These are phyloP conservation scores for Nezara viridula DNA, from an alignment of 2,888 invertebrate genomes.

Conservation along the genomic window DNA sequence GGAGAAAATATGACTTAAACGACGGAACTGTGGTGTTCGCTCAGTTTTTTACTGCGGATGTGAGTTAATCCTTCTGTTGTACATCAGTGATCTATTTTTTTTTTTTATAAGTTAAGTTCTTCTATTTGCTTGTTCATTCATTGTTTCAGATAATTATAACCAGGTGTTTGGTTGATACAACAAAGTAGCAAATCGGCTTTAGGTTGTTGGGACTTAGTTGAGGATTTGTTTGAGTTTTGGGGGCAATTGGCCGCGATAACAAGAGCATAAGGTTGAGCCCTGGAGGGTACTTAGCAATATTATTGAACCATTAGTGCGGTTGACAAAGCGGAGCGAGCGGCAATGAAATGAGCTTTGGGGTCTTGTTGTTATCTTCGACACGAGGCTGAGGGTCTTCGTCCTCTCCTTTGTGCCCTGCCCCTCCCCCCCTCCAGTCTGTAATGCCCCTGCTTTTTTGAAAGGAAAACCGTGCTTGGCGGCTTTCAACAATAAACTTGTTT, in stretches of 20 bases:
- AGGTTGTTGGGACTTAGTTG: neutral
- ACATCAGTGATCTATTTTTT: too few relatives aligned
- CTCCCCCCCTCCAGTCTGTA: neutral
- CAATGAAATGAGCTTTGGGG: neutral
- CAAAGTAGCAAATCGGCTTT: neutral
- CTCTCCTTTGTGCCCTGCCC: neutral
- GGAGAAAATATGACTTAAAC: too few relatives aligned
- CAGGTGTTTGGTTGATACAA: neutral
- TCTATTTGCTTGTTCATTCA: too few relatives aligned
- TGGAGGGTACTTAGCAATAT: neutral
- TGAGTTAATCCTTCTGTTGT: too few relatives aligned
- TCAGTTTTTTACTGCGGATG: too few relatives aligned
- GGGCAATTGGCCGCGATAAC: neutral
- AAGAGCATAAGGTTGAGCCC: neutral
- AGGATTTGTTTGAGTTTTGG: neutral
- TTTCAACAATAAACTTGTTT: conserved; percentile 7
- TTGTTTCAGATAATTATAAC: neutral
- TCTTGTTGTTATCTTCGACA: neutral
- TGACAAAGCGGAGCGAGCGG: neutral
- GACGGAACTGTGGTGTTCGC: too few relatives aligned
- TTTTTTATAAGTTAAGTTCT: too few relatives aligned
- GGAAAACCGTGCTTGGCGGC: conserved; percentile 21
- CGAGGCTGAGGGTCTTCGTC: neutral
- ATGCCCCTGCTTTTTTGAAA: neutral
- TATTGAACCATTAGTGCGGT: neutral